phyloP scores from a whole-genome alignment of 1,140 invertebrate species.

The Harpegnathos saltator region DNA sequence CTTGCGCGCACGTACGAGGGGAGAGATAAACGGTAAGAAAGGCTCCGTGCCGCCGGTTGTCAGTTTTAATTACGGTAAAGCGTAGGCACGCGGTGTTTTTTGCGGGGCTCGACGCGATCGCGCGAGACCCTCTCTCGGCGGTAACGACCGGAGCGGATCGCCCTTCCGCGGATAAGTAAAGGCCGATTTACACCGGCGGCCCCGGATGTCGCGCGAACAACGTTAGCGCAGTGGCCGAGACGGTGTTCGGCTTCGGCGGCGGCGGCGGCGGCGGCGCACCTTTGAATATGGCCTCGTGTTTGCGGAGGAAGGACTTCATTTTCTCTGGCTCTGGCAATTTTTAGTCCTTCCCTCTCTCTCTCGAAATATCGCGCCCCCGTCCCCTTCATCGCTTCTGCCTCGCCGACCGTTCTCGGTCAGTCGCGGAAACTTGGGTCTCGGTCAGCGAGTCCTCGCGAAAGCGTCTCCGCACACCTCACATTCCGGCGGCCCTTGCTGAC shows the following conservation, averaged over 20 bases:
- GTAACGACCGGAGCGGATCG: neutral
- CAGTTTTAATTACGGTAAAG: constrained; percentile 58
- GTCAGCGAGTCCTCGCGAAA: neutral
- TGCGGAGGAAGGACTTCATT: too few relatives aligned
- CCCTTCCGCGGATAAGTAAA: neutral
- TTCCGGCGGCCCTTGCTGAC: constrained; percentile 27
- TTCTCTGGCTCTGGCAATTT: too few relatives aligned
- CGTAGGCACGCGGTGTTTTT: constrained; percentile 18
- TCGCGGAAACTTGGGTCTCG: too few relatives aligned
- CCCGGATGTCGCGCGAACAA: neutral
- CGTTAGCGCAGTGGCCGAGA: neutral
- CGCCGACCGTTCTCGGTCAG: too few relatives aligned
- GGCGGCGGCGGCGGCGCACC: too few relatives aligned
- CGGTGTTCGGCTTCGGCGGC: too few relatives aligned
- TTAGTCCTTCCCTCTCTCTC: too few relatives aligned
- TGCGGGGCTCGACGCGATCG: neutral
- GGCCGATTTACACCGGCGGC: neutral
- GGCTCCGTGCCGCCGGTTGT: constrained; percentile 31
- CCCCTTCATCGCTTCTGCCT: too few relatives aligned
- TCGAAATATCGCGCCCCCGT: too few relatives aligned
- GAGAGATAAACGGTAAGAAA: constrained; percentile 53
- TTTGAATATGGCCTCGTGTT: too few relatives aligned
- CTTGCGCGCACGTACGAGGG: constrained; percentile 20
- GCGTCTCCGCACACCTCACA: constrained; percentile 31
- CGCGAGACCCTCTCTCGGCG: neutral